phyloP scores from a whole-genome alignment of 2,888 invertebrate genomes.

The Cheilosia grossa region DNA sequence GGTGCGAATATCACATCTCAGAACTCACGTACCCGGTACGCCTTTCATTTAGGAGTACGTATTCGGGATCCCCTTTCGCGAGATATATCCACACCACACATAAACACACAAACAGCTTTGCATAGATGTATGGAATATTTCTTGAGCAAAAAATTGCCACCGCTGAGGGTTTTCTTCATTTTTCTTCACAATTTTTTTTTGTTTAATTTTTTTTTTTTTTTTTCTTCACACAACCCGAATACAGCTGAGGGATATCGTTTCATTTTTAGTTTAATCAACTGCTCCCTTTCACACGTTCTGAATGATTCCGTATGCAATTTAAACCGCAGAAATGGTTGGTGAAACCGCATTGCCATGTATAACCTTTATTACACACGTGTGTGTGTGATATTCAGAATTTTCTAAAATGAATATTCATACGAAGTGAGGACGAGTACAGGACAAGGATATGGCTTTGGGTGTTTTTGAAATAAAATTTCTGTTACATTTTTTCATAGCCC shows the following conservation, averaged over 20 bases:
- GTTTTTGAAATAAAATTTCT: conserved; percentile 22
- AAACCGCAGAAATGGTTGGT: conserved; percentile 24
- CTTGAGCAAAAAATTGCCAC: conserved; percentile 22
- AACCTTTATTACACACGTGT: conserved; percentile 28
- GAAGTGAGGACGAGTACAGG: not conserved
- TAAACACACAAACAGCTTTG: not conserved
- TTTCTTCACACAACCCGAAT: conserved; percentile 31
- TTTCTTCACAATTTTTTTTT: too few relatives aligned
- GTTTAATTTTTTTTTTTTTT: conserved; percentile 9
- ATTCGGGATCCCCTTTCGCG: conserved; percentile 9
- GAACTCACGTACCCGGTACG: conserved; percentile 10
- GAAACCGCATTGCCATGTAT: conserved; percentile 13
- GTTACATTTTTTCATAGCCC: not conserved
- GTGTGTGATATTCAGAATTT: conserved; percentile 30
- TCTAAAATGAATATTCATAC: conserved; percentile 30
- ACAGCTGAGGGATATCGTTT: conserved; percentile 38
- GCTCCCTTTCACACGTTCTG: conserved; percentile 24
- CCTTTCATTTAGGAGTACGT: conserved; percentile 16
- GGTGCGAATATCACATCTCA: conserved; percentile 38
- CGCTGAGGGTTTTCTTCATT: conserved; percentile 51
- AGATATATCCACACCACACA: conserved; percentile 7
- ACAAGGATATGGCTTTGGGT: conserved; percentile 27
- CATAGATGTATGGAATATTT: conserved; percentile 23
- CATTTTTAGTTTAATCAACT: conserved; percentile 66
- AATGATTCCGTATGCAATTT: conserved; percentile 63